Evolutionary conservation across 2,888 invertebrate genomes (phyloP).

Genomic region (Carcina quercana): DNA sequence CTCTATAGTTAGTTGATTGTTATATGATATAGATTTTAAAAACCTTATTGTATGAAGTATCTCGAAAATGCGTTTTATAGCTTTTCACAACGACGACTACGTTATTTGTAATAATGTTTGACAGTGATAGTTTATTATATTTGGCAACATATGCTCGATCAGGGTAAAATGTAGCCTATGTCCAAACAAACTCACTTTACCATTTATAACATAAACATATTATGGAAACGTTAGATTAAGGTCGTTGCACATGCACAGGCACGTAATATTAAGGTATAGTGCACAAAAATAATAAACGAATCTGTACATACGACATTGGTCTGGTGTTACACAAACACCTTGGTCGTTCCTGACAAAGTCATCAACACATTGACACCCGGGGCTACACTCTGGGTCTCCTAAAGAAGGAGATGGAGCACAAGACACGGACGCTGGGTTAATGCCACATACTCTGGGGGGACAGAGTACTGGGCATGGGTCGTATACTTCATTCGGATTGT

Average conservation of each 20-base stretch:
- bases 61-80: no score
- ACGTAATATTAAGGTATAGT: not conserved
- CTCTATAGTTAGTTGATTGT: no score
- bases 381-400: conserved; percentile 26
- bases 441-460: conserved; percentile 24
- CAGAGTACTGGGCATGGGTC: conserved; percentile 22
- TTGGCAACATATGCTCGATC: no score
- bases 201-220: not conserved
- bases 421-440: conserved; percentile 19
- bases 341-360: conserved; percentile 20
- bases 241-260: not conserved
- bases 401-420: conserved; percentile 23
- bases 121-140: no score
- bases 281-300: not conserved
- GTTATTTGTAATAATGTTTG: no score
- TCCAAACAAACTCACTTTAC: not conserved
- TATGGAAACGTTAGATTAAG: not conserved
- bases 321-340: conserved; percentile 20
- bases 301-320: conserved; percentile 23
- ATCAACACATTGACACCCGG: conserved; percentile 32
- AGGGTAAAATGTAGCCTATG: no score
- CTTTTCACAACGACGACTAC: no score
- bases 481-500: conserved; percentile 21
- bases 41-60: no score
- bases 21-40: no score